Percentiles rank a stretch among this genome's conserved stretches.
These are phyloP conservation scores for Odontesthes bonariensis DNA, from an alignment of 2,113 vertebrate genomes.

Conservation along the genomic window DNA sequence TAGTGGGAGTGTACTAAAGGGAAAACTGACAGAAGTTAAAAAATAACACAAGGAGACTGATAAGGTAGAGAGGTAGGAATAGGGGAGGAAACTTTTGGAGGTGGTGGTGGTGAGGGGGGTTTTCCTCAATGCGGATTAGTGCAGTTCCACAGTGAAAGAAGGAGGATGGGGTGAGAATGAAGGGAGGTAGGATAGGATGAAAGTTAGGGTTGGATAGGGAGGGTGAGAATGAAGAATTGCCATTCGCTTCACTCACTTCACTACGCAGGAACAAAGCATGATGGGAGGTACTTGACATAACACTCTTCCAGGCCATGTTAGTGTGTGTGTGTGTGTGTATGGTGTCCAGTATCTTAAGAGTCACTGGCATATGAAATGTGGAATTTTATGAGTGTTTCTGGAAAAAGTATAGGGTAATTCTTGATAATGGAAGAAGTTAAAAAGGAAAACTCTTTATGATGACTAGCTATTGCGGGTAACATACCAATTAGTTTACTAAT, in stretches of 20 bases:
- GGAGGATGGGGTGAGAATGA: constrained; percentile 84
- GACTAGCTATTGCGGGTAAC: neutral
- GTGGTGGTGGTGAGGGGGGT: constrained; percentile 26
- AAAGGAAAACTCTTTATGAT: neutral
- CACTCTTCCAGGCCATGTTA: constrained; percentile 95
- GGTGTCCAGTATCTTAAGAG: constrained; percentile 52
- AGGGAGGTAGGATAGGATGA: constrained; percentile 87
- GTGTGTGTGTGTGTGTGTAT: constrained; percentile 42
- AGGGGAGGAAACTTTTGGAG: constrained; percentile 78
- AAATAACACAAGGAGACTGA: constrained; percentile 34
- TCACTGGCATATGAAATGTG: constrained; percentile 21
- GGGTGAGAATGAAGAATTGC: constrained; percentile 96
- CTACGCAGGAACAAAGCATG: constrained; percentile 93
- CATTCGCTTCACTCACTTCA: constrained; percentile 93
- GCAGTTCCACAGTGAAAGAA: constrained; percentile 58
- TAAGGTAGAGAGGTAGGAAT: constrained; percentile 65
- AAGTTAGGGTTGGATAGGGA: constrained; percentile 81
- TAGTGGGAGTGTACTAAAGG: constrained; percentile 49
- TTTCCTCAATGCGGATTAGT: constrained; percentile 77
- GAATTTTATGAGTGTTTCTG: constrained; percentile 15
- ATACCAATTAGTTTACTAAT: neutral
- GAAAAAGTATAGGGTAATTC: neutral
- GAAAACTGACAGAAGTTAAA: constrained; percentile 44
- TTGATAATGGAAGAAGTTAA: neutral
- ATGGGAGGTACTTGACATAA: constrained; percentile 98